Percentiles rank a stretch among this genome's conserved stretches.
These are phyloP conservation scores for Carassius auratus DNA, from an alignment of 2,113 vertebrate genomes.

Conservation along the genomic window DNA sequence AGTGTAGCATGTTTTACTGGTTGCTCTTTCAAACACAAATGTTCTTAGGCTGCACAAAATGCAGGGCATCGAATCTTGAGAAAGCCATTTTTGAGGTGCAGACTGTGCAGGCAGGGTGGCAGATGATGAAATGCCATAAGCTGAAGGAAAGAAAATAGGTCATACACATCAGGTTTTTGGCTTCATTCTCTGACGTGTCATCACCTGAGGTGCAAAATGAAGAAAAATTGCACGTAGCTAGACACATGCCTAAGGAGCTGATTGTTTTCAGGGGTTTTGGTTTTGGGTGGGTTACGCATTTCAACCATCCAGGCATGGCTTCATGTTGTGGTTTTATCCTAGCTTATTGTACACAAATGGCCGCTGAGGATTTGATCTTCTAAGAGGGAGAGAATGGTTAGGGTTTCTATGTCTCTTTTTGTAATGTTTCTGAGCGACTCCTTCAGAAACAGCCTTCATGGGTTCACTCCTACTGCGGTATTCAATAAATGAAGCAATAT, in stretches of 20 bases:
- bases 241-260: constrained; percentile 63
- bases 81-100: constrained; percentile 55
- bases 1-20: not conserved
- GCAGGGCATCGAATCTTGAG: constrained; percentile 12
- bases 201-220: constrained; percentile 63
- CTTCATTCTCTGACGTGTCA: constrained; percentile 53
- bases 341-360: not conserved
- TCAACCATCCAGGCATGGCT: not conserved
- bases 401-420: not conserved
- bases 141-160: constrained; percentile 68
- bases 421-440: not conserved
- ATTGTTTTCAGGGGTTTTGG: constrained; percentile 56
- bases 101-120: constrained; percentile 46
- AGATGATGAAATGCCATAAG: constrained; percentile 65
- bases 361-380: not conserved
- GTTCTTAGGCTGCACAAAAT: constrained; percentile 12
- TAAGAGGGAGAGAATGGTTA: not conserved
- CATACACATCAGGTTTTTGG: constrained; percentile 56
- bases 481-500: not conserved
- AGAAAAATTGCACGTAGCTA: constrained; percentile 67
- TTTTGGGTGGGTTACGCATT: constrained; percentile 30
- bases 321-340: not conserved
- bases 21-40: not conserved
- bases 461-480: too few relatives aligned
- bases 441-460: too few relatives aligned